Conservation (phyloP, 1,140 invertebrate genomes). For the Schmidtea mediterranea region DNA sequence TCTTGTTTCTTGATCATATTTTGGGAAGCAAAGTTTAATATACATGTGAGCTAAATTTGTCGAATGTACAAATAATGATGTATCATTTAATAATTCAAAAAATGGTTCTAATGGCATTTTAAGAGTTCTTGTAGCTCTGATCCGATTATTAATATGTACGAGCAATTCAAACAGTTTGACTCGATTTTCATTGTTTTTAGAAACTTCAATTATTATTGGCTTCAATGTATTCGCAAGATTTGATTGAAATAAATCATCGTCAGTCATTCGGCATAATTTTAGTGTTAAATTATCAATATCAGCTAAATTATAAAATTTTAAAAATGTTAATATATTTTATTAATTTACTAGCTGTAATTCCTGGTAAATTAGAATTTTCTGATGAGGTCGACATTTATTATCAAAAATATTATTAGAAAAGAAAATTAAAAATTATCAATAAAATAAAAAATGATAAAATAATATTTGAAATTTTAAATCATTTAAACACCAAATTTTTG, state of each 20-base stretch:
- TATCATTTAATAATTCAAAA: constrained; percentile 26
- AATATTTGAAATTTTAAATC: too few species aligned
- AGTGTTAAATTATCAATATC: too few species aligned
- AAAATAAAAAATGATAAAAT: too few species aligned
- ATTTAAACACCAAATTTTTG: too few species aligned
- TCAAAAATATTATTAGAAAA: too few species aligned
- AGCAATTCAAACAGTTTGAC: constrained; percentile 60
- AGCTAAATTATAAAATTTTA: too few species aligned
- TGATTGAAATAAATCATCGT: not conserved
- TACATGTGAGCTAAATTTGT: constrained; percentile 72
- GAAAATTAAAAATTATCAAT: too few species aligned
- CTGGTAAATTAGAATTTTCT: too few species aligned
- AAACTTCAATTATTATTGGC: not conserved
- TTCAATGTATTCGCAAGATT: not conserved
- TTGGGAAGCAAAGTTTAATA: constrained; percentile 61
- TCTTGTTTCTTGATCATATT: constrained; percentile 45
- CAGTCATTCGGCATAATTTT: too few species aligned
- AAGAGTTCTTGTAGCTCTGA: constrained; percentile 52
- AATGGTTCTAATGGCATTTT: constrained; percentile 60
- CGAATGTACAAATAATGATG: constrained; percentile 28
- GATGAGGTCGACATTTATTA: too few species aligned
- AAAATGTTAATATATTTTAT: too few species aligned
- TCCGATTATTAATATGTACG: constrained; percentile 59
- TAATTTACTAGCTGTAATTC: too few species aligned
- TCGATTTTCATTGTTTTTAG: constrained; percentile 8